A percentile compares a stretch with the other conserved stretches of the same genome.
Conservation (phyloP, 2,797 vertebrate species). For the Morus bassanus region DNA sequence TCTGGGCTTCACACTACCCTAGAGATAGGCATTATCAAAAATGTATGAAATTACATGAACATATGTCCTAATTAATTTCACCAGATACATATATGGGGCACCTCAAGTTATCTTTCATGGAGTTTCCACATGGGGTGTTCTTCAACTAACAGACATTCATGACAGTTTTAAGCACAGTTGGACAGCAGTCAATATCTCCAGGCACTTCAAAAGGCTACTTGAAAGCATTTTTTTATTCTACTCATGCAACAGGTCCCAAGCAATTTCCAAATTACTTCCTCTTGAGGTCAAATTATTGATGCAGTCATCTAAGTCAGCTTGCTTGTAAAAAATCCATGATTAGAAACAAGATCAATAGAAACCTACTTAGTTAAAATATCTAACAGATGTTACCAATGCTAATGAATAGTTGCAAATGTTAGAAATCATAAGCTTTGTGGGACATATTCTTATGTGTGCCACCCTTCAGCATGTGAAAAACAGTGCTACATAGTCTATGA, state of each 20-base stretch:
- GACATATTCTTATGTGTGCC: not conserved
- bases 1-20: not conserved
- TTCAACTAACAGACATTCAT: constrained; percentile 7
- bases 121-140: not conserved
- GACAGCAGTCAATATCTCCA: not conserved
- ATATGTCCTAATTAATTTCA: not conserved
- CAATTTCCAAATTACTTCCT: constrained; percentile 61
- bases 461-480: not conserved
- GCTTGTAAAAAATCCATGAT: constrained; percentile 32
- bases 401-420: constrained; percentile 14
- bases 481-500: not conserved
- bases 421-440: not conserved
- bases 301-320: constrained; percentile 22
- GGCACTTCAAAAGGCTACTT: constrained; percentile 37
- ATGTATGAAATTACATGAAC: not conserved
- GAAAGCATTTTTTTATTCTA: constrained; percentile 17
- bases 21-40: not conserved
- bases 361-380: constrained; percentile 4
- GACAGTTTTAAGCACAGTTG: not conserved
- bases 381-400: constrained; percentile 14
- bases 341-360: constrained; percentile 53
- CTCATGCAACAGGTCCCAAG: not conserved
- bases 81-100: not conserved
- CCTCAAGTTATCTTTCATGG: not conserved
- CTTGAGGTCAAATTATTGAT: constrained; percentile 56